Conservation (phyloP, 1,140 invertebrate species). For the honey bee (Apis mellifera) region Amel_HAv3.1 CM009932.2:8990501-8991000, state of each 20-base stretch:
- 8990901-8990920: constrained; percentile 63
- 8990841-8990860: constrained; percentile 45
- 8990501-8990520: constrained; percentile 60
- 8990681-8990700: neutral
- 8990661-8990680: neutral
- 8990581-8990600: neutral
- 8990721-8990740: constrained; percentile 1
- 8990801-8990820: constrained; percentile 52
- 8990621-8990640: no score
- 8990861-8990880: constrained; percentile 57
- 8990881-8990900: constrained; percentile 56
- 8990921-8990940: constrained; percentile 50
- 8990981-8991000: constrained; percentile 51
- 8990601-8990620: neutral
- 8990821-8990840: constrained; percentile 47
- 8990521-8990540: constrained; percentile 28
- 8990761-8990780: constrained; percentile 23
- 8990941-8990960: constrained; percentile 50
- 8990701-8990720: neutral
- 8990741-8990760: constrained; percentile 6
- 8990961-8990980: constrained; percentile 55
- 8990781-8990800: neutral
- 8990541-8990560: constrained; percentile 24
- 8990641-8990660: neutral
- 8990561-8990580: constrained; percentile 14